These are phyloP conservation scores for Tyrophagus putrescentiae DNA, from an alignment of 1,140 invertebrate species.

Conservation along the genomic window DNA sequence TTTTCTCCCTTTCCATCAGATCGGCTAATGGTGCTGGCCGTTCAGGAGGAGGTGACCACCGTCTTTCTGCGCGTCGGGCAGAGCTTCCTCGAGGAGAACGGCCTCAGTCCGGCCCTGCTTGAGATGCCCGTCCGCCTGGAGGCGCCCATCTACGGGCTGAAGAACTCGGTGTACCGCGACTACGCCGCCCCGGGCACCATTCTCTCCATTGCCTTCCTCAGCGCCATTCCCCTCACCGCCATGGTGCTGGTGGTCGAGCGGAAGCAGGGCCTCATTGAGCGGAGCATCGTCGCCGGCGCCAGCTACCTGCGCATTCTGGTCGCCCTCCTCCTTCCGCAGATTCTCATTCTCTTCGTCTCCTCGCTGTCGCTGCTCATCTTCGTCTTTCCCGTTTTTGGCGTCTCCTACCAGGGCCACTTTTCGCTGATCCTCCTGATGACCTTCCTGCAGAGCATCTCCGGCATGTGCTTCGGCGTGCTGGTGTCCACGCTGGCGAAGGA, in stretches of 20 bases:
- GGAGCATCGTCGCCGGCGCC: constrained; percentile 77
- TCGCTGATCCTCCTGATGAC: constrained; percentile 57
- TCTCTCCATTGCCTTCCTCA: constrained; percentile 86
- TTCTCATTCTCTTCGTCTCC: constrained; percentile 82
- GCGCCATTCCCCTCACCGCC: constrained; percentile 83
- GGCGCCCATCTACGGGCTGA: constrained; percentile 69
- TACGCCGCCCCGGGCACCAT: constrained; percentile 90
- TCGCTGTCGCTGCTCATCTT: constrained; percentile 67
- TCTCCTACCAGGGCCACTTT: constrained; percentile 62
- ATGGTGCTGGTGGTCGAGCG: constrained; percentile 78
- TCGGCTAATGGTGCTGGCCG: constrained; percentile 24
- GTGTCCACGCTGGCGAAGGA: constrained; percentile 72
- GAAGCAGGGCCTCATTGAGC: constrained; percentile 69
- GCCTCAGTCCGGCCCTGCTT: constrained; percentile 16
- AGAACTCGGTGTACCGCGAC: constrained; percentile 76
- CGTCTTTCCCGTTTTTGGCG: constrained; percentile 60
- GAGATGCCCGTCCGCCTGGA: constrained; percentile 35
- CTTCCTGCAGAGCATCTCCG: constrained; percentile 61
- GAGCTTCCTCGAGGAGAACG: constrained; percentile 21
- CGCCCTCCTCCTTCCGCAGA: constrained; percentile 79
- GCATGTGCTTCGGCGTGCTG: constrained; percentile 83
- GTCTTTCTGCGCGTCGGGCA: constrained; percentile 25
- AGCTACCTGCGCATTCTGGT: constrained; percentile 73
- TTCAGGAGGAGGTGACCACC: constrained; percentile 21
- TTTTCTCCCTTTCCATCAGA: constrained; percentile 12